phyloP scores from a whole-genome alignment of 2,113 vertebrate genomes.

The Psittacula cyanocephala region DNA sequence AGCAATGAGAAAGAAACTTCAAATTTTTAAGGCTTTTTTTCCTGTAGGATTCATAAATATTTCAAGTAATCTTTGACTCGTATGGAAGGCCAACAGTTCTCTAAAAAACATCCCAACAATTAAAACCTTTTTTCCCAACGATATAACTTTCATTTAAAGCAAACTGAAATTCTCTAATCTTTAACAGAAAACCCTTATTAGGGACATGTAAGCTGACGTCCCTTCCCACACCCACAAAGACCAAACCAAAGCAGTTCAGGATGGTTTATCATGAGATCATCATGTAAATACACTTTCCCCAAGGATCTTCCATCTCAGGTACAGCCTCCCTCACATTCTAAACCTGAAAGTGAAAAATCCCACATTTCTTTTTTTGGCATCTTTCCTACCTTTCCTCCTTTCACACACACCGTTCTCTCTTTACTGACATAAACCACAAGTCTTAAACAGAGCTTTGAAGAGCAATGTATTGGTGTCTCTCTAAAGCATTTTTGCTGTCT shows the following conservation, averaged over 20 bases:
- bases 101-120: background rate
- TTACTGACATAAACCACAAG: background rate
- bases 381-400: background rate
- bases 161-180: background rate
- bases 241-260: background rate
- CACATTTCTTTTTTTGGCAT: background rate
- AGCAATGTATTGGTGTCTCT: background rate
- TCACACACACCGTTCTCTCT: background rate
- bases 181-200: background rate
- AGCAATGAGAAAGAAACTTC: background rate
- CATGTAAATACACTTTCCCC: background rate
- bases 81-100: background rate
- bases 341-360: background rate
- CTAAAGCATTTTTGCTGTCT: background rate
- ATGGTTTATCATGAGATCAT: background rate
- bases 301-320: background rate
- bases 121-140: background rate
- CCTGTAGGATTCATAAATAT: background rate
- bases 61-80: background rate
- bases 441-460: background rate
- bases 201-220: background rate
- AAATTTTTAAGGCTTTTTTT: background rate
- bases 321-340: background rate
- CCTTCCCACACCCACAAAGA: background rate
- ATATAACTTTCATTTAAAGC: background rate